Percentiles rank a stretch among this genome's conserved stretches.
These are phyloP conservation scores for Todus mexicanus DNA, from an alignment of 2,797 vertebrate species.

Conservation along the genomic window DNA sequence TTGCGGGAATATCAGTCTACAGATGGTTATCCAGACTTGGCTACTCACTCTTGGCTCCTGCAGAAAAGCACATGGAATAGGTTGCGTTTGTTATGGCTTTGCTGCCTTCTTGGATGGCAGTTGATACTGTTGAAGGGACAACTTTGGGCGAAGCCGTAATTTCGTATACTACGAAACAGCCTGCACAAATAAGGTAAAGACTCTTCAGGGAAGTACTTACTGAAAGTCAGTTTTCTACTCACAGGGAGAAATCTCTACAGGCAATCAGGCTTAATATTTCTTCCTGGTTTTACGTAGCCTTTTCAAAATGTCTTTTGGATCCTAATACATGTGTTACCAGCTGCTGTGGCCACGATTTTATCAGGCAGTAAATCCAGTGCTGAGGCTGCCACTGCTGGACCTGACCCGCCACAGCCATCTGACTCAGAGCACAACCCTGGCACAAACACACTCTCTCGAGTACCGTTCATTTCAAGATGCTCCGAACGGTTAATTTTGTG, in stretches of 20 bases:
- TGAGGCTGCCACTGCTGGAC: neutral
- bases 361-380: neutral
- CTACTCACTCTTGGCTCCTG: neutral
- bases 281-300: neutral
- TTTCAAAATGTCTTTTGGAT: neutral
- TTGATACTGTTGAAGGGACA: neutral
- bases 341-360: neutral
- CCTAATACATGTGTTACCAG: fast-evolving
- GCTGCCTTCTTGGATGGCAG: neutral
- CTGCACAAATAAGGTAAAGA: neutral
- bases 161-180: neutral
- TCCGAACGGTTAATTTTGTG: neutral
- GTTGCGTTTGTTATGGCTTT: neutral
- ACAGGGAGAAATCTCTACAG: neutral
- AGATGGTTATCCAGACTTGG: neutral
- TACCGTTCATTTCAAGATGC: neutral
- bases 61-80: neutral
- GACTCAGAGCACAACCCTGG: neutral
- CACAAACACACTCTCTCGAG: neutral
- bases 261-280: neutral
- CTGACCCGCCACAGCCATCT: neutral
- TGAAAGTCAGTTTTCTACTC: neutral
- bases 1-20: neutral
- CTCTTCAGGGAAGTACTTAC: neutral
- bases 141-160: neutral